Base-by-base conservation (phyloP, 2,888 invertebrate genomes). In the Phorcus lineatus region DNA sequence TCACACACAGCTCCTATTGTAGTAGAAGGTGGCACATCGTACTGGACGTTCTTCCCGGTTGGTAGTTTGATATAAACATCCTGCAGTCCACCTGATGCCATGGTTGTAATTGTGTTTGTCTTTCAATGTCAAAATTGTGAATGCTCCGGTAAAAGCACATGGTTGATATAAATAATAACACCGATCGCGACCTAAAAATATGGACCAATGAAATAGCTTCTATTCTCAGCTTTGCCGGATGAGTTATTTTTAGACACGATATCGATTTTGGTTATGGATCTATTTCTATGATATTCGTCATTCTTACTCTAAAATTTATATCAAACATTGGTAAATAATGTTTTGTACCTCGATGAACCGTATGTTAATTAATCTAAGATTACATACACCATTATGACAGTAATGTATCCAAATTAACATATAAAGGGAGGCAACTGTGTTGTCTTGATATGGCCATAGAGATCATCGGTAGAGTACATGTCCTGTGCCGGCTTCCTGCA, bases 31-130 rank as follows among this genome's bases (percentile, higher is more conserved):
- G 66, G n/a, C n/a, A 88, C 84, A 47, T 86, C 77, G 16, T 86
- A 85, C 19, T 84, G 81, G 2, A 88, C 82, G 31, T 84, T 88
- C 80, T 87, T 84, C 9, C 91, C 90, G 16, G 84, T 88, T 3
- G 88, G 88, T 17, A 90, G 81, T 82, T 91, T 90, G 7, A 90
- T 84, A 66, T 88, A 89, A 40, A 91, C 89, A 47, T 89, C 89
- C 4, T 88, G 81, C 9, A 62, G 19, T 31, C 74, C 67, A 0
- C 84, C 78, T 9, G 89, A 87, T 89, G 89, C 89, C 76, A 79
- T 80, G 47, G 22, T 31, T 31, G 0, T 19, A 47, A n/a, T n/a
- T n/a, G 16, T 2, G 28, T 13, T 13, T 3, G 13, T 62, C 28
- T 28, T 62, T 62, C 62, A n/a, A 54, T 7, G n/a, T 54, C 22